These are phyloP conservation scores for Cassiopea andromeda DNA, from an alignment of 30 jellyfish, hydroid and myxozoan species.

Conservation along the genomic window DNA sequence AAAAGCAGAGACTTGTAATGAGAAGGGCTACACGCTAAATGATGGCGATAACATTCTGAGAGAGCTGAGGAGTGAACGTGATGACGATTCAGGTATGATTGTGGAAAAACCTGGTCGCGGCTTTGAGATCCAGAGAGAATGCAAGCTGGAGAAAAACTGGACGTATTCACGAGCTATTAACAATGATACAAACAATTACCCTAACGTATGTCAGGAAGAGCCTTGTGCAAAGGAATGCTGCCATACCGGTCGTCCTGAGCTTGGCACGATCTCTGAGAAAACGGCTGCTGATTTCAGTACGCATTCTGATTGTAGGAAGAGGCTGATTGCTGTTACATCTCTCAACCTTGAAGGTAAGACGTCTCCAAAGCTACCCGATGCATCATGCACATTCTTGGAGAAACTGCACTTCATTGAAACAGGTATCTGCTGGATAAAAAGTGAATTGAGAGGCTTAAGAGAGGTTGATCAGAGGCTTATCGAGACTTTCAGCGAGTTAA, in stretches of 20 bases:
- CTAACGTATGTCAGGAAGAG: neutral
- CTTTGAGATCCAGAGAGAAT: neutral
- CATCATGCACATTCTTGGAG: conserved; percentile 13
- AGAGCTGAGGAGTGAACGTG: neutral
- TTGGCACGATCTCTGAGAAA: neutral
- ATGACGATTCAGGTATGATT: neutral
- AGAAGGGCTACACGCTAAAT: neutral
- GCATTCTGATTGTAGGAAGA: neutral
- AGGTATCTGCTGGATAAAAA: conserved; percentile 32
- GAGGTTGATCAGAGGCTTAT: conserved; percentile 10
- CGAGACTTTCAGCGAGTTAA: neutral
- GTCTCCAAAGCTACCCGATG: conserved; percentile 21
- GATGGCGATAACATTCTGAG: neutral
- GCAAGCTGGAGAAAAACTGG: neutral
- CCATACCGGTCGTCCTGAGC: neutral
- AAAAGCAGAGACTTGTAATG: neutral
- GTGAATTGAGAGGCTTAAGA: conserved; percentile 16
- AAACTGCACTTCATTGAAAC: neutral
- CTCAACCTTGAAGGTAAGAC: neutral
- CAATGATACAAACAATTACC: neutral
- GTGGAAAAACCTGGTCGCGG: neutral
- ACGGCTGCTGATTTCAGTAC: neutral
- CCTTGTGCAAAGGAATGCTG: neutral
- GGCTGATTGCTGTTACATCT: neutral
- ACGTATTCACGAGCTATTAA: neutral